Base-by-base conservation (phyloP, 2,113 vertebrate genomes). In the Nansenia antarctica region DNA sequence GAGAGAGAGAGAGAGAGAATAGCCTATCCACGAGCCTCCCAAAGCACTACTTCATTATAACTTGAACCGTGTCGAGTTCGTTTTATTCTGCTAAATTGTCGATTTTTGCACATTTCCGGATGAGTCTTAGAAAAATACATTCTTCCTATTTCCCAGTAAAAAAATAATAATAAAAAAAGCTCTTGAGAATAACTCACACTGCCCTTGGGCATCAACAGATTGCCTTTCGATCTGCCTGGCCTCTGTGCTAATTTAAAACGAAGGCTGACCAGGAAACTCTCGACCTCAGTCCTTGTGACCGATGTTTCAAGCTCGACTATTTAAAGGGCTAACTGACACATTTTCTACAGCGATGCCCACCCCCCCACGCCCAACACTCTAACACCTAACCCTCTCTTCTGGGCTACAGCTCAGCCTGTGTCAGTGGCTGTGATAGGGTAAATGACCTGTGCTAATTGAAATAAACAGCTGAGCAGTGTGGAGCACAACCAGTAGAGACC, bases 301-400 rank as follows among this genome's bases (percentile, higher is more conserved):
- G 7, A 60, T 9, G 11, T 18, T 11, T 35, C 31, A 29, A 63
- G 37, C 62, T 27, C 20, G 15, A n/a, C 34, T n/a, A 63, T 63
- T 47, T 45, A 45, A n/a, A n/a, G n/a, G n/a, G n/a, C n/a, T 47
- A 63, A n/a, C 62, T 11, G 62, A 63, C 26, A 63, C 22, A 47
- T 45, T 63, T 26, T 30, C 5, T 2, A 37, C 15, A 18, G 15
- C 62, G 42, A 26, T 8, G 35, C 22, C 20, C n/a, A n/a, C n/a
- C n/a, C n/a, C n/a, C 15, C n/a, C 59, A 27, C 45, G 37, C 2
- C 15, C 14, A 49, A 22, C 20, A 18, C 15, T 27, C 1, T 45
- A 27, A n/a, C 20, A n/a, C n/a, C n/a, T n/a, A 45, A 9, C 11
- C 45, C n/a, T 9, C 37, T 45, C 15, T 30, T 63, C 26, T 47